phyloP scores from a whole-genome alignment of 2,113 vertebrate species.

The Diadophis punctatus region DNA sequence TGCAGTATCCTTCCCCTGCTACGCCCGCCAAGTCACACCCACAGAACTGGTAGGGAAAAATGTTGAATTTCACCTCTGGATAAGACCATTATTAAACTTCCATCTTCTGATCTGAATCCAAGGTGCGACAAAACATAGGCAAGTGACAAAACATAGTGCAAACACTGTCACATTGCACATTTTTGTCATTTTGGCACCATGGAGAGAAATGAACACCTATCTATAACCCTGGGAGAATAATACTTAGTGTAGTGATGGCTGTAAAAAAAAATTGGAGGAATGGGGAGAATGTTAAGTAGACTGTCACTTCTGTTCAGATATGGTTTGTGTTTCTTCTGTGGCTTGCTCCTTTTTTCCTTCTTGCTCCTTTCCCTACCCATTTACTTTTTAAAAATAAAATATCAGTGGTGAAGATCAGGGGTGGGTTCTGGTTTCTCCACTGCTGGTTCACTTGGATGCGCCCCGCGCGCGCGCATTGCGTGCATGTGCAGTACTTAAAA shows the following conservation, averaged over 20 bases:
- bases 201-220: background rate
- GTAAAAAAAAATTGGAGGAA: background rate
- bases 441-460: too few species aligned
- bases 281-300: background rate
- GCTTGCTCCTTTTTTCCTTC: background rate
- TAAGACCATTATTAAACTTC: background rate
- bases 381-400: background rate
- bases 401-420: background rate
- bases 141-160: background rate
- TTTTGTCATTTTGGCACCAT: background rate
- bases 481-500: too few species aligned
- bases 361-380: background rate
- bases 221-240: background rate
- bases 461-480: too few species aligned
- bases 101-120: background rate
- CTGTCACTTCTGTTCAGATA: background rate
- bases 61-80: too few species aligned
- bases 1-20: too few species aligned
- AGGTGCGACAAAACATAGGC: background rate
- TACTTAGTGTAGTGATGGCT: background rate
- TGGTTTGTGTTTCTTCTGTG: background rate
- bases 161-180: background rate
- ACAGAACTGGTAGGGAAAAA: too few species aligned
- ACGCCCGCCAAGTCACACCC: too few species aligned
- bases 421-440: too few species aligned